phyloP scores from a whole-genome alignment of 2,888 invertebrate species.

The Orthonychiurus folsomi region DNA sequence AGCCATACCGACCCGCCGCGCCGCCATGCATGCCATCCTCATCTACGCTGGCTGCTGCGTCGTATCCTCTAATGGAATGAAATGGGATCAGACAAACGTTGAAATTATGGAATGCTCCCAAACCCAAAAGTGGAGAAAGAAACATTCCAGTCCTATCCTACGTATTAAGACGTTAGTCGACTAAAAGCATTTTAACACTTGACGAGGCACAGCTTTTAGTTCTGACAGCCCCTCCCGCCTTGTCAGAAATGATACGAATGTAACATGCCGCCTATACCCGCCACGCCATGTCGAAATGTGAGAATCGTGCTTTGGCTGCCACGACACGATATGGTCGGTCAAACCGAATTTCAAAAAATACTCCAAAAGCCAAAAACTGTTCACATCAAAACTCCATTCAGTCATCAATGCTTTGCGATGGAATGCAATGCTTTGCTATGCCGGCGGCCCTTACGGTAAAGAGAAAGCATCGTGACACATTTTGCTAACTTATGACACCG shows the following conservation, averaged over 20 bases:
- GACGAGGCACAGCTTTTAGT: background rate
- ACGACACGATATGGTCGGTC: too few relatives aligned
- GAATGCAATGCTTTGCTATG: too few relatives aligned
- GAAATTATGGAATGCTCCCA: background rate
- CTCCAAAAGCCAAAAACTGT: background rate
- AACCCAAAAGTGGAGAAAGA: background rate
- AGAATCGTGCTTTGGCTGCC: background rate
- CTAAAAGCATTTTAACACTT: conserved; percentile 1
- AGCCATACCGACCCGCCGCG: too few relatives aligned
- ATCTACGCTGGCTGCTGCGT: background rate
- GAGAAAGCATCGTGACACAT: background rate
- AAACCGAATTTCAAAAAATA: too few relatives aligned
- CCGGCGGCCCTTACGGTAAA: background rate
- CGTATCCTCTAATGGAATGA: background rate
- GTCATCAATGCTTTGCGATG: background rate
- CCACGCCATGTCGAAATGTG: background rate
- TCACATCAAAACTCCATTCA: background rate
- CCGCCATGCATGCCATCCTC: too few relatives aligned
- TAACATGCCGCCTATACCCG: background rate
- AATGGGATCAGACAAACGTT: background rate
- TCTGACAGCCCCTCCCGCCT: background rate
- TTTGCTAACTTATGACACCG: background rate
- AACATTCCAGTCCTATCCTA: too few relatives aligned
- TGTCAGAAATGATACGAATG: background rate
- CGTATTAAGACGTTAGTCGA: conserved; percentile 1